Percentiles rank a stretch among this genome's conserved stretches.
Evolutionary conservation across 1,140 invertebrate species (phyloP).

Genomic region (Cryptotermes secundus): DNA sequence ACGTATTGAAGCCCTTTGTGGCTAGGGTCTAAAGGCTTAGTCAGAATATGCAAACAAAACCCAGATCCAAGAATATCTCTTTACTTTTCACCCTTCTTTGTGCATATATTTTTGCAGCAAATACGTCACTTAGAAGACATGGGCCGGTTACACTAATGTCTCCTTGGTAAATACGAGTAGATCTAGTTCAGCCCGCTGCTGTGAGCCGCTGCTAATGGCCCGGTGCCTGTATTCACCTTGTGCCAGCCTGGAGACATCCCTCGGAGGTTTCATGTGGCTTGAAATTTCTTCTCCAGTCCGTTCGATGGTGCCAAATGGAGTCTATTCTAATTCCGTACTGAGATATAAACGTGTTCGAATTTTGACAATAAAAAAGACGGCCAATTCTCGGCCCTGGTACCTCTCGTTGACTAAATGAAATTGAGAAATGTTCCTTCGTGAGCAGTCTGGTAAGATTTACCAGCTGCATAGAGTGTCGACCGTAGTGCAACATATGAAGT

Average conservation of each 20-base stretch:
- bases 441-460: too few relatives aligned
- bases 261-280: background rate
- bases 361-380: too few relatives aligned
- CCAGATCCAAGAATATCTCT: background rate
- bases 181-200: background rate
- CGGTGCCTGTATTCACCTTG: background rate
- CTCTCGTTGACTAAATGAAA: too few relatives aligned
- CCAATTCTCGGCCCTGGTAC: too few relatives aligned
- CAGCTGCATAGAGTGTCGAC: too few relatives aligned
- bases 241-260: background rate
- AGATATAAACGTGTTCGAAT: too few relatives aligned
- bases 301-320: too few relatives aligned
- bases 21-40: background rate
- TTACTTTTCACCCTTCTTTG: background rate
- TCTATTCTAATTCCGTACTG: too few relatives aligned
- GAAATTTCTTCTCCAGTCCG: background rate
- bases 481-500: too few relatives aligned
- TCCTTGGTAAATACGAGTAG: background rate
- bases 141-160: background rate
- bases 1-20: background rate
- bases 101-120: background rate
- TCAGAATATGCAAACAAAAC: background rate
- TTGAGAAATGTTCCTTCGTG: too few relatives aligned
- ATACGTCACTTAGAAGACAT: background rate
- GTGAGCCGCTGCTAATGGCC: background rate